Conservation (phyloP, 2,797 vertebrate species). For the Hybognathus amarus region DNA sequence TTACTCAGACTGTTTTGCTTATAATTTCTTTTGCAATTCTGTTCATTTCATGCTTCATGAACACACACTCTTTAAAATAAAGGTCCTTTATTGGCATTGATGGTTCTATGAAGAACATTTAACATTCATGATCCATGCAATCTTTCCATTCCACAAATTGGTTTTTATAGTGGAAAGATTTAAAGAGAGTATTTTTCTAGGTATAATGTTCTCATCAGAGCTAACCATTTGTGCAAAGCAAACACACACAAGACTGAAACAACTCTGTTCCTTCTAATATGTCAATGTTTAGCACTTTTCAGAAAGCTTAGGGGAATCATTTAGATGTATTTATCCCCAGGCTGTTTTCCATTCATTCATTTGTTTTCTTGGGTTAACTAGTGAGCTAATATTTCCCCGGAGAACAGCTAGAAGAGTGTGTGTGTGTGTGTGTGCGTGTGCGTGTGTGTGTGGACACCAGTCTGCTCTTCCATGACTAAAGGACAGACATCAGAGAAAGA, state of each 20-base stretch:
- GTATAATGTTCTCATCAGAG: not conserved
- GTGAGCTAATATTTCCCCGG: slow-evolving; percentile 79
- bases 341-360: slow-evolving; percentile 81
- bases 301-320: slow-evolving; percentile 73
- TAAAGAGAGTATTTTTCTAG: no score
- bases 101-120: not conserved
- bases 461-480: not conserved
- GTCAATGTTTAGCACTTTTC: slow-evolving; percentile 79
- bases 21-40: not conserved
- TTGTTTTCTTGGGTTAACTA: slow-evolving; percentile 83
- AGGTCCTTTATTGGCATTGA: not conserved
- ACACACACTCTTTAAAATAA: not conserved
- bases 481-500: slow-evolving; percentile 1
- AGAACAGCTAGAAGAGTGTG: slow-evolving; percentile 70
- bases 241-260: not conserved
- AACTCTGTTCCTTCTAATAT: slow-evolving; percentile 62
- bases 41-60: not conserved
- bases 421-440: slow-evolving; percentile 12
- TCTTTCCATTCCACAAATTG: no score
- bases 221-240: not conserved
- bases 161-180: no score
- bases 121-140: no score
- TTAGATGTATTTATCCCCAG: slow-evolving; percentile 77
- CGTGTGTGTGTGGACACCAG: not conserved
- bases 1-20: not conserved